A percentile compares a stretch with the other conserved stretches of the same genome.
Conservation (phyloP, 2,888 invertebrate genomes). For the Thymelicus sylvestris region DNA sequence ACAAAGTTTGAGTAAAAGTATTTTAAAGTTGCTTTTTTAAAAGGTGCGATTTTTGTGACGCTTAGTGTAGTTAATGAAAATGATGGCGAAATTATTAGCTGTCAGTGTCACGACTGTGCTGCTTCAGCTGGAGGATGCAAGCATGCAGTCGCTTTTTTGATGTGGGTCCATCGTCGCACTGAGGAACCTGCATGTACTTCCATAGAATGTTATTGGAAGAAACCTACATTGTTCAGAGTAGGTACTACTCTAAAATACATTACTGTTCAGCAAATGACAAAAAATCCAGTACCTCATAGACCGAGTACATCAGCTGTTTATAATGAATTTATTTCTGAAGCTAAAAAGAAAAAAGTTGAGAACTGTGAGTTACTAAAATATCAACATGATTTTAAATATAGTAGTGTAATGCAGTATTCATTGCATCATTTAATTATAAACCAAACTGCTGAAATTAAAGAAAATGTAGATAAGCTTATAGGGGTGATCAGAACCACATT, state of each 20-base stretch:
- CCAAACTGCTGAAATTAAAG: too few species aligned
- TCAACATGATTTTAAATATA: slow-evolving; percentile 38
- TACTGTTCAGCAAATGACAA: slow-evolving; percentile 46
- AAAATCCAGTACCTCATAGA: slow-evolving; percentile 40
- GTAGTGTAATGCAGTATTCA: too few species aligned
- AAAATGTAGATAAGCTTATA: too few species aligned
- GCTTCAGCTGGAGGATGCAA: slow-evolving; percentile 52
- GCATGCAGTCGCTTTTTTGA: slow-evolving; percentile 51
- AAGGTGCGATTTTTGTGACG: too few species aligned
- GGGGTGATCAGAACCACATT: too few species aligned
- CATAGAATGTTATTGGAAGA: slow-evolving; percentile 51
- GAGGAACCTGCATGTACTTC: slow-evolving; percentile 52
- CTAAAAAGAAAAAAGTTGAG: slow-evolving; percentile 42
- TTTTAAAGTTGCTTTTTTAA: too few species aligned
- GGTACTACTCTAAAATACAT: slow-evolving; percentile 50
- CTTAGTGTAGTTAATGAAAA: slow-evolving; percentile 45
- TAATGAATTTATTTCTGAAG: slow-evolving; percentile 22
- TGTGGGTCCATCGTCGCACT: slow-evolving; percentile 54
- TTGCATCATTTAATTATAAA: too few species aligned
- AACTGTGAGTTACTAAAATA: slow-evolving; percentile 48
- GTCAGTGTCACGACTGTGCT: slow-evolving; percentile 15
- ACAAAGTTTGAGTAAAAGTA: too few species aligned
- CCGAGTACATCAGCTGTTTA: slow-evolving; percentile 34
- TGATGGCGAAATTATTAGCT: neutral
- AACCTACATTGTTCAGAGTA: slow-evolving; percentile 50